Evolutionary conservation across 2,113 vertebrate genomes (phyloP).

Genomic region (Ammodytes dubius): DNA sequence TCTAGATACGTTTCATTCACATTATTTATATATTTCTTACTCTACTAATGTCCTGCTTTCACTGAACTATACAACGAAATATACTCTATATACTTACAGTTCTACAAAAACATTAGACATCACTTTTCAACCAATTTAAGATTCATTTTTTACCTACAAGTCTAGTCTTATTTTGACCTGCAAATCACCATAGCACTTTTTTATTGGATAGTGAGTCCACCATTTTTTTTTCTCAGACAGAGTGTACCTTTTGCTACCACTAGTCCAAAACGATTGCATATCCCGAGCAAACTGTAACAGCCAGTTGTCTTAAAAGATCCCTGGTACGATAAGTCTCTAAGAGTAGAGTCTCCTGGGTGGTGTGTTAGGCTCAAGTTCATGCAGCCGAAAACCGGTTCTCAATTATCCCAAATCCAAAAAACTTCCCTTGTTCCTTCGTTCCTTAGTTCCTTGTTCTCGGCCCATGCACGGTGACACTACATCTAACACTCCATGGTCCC

Average conservation of each 20-base stretch:
- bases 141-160: background rate
- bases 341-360: slow-evolving; percentile 32
- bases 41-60: background rate
- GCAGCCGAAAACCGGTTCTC: slow-evolving; percentile 31
- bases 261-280: slow-evolving; percentile 56
- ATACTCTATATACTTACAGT: background rate
- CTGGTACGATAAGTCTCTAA: slow-evolving; percentile 26
- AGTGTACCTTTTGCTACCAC: slow-evolving; percentile 14
- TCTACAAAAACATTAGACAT: background rate
- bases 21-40: background rate
- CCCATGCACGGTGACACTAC: slow-evolving; percentile 48
- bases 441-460: slow-evolving; percentile 35
- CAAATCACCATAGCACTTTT: background rate
- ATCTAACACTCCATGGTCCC: slow-evolving; percentile 56
- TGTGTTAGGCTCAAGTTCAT: slow-evolving; percentile 59
- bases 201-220: background rate
- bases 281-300: slow-evolving; percentile 43
- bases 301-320: slow-evolving; percentile 10
- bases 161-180: background rate
- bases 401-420: slow-evolving; percentile 38
- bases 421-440: slow-evolving; percentile 21
- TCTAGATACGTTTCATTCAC: background rate
- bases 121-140: slow-evolving; percentile 25
- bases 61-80: background rate
- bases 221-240: background rate